A percentile compares a stretch with the other conserved stretches of the same genome.
These are phyloP conservation scores for Piaya cayana DNA, from an alignment of 2,113 vertebrate species.

Conservation along the genomic window DNA sequence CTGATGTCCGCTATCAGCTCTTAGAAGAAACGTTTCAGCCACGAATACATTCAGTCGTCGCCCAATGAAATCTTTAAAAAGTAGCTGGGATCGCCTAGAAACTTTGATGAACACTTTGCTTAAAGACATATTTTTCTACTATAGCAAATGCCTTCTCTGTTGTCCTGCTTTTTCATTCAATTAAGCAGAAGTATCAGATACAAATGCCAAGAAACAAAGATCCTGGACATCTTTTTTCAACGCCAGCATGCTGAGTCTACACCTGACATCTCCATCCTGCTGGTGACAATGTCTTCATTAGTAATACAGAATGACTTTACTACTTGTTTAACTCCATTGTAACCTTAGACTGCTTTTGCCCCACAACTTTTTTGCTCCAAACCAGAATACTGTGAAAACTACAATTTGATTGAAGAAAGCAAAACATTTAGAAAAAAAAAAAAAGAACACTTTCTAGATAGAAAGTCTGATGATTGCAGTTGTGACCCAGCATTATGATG, in stretches of 20 bases:
- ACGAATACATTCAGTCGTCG: background rate
- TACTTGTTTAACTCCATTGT: background rate
- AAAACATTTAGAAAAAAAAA: background rate
- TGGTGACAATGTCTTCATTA: background rate
- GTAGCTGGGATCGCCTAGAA: background rate
- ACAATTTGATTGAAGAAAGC: background rate
- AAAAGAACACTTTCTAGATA: background rate
- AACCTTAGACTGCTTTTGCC: background rate
- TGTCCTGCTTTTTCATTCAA: background rate
- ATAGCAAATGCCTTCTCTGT: background rate
- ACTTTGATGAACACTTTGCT: background rate
- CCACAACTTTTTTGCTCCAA: background rate
- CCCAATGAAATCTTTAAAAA: background rate
- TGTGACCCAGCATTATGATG: rapidly evolving
- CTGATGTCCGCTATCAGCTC: background rate
- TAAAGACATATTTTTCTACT: background rate
- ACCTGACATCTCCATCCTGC: background rate
- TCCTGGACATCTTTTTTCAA: background rate
- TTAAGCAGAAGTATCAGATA: background rate
- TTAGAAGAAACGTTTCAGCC: background rate
- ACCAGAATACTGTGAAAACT: background rate
- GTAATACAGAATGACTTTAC: background rate
- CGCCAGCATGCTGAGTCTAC: rapidly evolving
- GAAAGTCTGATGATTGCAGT: background rate
- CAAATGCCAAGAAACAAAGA: background rate